Base-by-base conservation (phyloP, 2,113 vertebrate species). In the Piaya cayana region DNA sequence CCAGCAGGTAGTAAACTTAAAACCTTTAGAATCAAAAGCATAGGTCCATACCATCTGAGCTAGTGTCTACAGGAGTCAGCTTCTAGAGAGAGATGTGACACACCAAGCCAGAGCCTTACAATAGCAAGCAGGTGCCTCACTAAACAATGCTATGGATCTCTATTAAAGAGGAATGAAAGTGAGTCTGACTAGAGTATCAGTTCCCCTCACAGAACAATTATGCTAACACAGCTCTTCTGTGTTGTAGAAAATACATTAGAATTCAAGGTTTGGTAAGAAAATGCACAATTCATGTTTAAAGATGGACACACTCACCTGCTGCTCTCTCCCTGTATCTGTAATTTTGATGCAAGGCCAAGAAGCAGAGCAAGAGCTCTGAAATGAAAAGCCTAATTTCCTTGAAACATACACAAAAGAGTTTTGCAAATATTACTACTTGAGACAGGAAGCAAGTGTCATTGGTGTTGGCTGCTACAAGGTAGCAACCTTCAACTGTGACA, bases 121-220 rank as follows among this genome's bases (percentile, higher is more conserved):
- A 71, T 20, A 80, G 43, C 58, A 50, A 91, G 74, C 77, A 93
- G 72, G 85, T 95, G 93, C 76, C 89, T 80, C 77, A 71, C 64
- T 86, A 67, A 90, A 88, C n/a, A 80, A 64, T n/a, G 67, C 68
- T 76, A 58, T n/a, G 79, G 91, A 96, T 96, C 76, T 93, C 93
- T 81, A 72, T 36, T 88, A 67, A 68, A 95, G 76, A 80, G 32
- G 87, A 96, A 91, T 64, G 82, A 97, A 79, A 75, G 55, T 39
- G 56, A 67, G 72, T 52, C 88, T 86, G 90, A 97, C 58, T 7
- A 8, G 43, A 93, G 26, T 64, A n/a, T 72, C 84, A 72, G 70
- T 53, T 19, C 56, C 36, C 16, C 39, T 5, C 34, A 25, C 43
- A 81, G 56, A 93, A 95, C 55, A 95, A 67, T 36, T 42, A 50